Evolutionary conservation across 2,888 invertebrate species (phyloP).

Genomic region (Nemurella pictetii): DNA sequence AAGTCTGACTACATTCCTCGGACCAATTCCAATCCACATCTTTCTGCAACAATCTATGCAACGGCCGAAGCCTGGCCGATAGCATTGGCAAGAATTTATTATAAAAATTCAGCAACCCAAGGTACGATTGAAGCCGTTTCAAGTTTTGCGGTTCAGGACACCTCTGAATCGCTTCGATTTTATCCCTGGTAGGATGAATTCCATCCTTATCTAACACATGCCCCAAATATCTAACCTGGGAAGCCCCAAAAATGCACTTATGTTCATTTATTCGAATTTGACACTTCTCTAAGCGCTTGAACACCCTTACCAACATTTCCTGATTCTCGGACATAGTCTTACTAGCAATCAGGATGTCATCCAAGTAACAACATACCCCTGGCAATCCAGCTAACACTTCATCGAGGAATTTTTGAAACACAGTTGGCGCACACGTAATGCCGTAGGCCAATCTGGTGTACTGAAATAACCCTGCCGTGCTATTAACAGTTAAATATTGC

Average conservation of each 20-base stretch:
- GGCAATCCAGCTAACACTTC: conserved; percentile 34
- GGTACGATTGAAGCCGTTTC: conserved; percentile 32
- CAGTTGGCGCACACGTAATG: conserved; percentile 44
- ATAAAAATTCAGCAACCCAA: conserved; percentile 38
- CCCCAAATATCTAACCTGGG: conserved; percentile 13
- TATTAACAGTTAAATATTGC: conserved; percentile 45
- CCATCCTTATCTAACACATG: conserved; percentile 9
- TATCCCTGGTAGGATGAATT: conserved; percentile 20
- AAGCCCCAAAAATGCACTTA: not conserved
- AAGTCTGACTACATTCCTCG: not conserved
- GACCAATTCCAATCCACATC: conserved; percentile 20
- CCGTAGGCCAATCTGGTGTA: conserved; percentile 46
- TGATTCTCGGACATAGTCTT: conserved; percentile 33
- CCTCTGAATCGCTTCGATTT: conserved; percentile 31
- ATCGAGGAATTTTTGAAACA: conserved; percentile 44
- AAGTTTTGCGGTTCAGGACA: conserved; percentile 28
- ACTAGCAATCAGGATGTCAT: conserved; percentile 41
- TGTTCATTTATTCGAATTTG: conserved; percentile 6
- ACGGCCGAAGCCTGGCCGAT: conserved; percentile 26
- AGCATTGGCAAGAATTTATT: conserved; percentile 28
- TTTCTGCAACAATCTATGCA: conserved; percentile 18
- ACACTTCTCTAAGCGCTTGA: not conserved
- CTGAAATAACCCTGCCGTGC: conserved; percentile 44
- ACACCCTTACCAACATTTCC: conserved; percentile 35
- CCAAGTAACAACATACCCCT: conserved; percentile 38